Percentiles rank a stretch among this genome's conserved stretches.
Evolutionary conservation across 2,113 vertebrate genomes (phyloP).

Genomic region (Lophochroa leadbeateri): DNA sequence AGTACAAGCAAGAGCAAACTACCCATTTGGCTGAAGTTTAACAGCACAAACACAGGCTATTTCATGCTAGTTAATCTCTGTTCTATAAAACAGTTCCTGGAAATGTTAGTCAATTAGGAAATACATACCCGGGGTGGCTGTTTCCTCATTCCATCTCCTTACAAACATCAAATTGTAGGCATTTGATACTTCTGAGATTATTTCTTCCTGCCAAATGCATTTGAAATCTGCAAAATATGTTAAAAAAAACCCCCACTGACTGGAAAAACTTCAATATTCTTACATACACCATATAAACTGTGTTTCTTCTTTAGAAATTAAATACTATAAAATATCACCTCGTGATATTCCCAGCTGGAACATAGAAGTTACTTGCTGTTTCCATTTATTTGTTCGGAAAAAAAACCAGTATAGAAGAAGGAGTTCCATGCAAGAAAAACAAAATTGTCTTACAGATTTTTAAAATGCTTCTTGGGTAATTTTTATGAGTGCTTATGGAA

Average conservation of each 20-base stretch:
- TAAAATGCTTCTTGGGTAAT: not conserved
- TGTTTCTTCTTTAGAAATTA: not conserved
- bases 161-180: not conserved
- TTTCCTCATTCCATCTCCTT: not conserved
- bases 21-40: not conserved
- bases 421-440: not conserved
- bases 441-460: not conserved
- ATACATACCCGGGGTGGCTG: rapidly evolving
- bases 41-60: not conserved
- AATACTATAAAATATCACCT: not conserved
- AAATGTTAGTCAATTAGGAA: not conserved
- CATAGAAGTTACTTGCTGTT: not conserved
- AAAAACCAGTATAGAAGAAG: not conserved
- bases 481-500: not conserved
- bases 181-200: not conserved
- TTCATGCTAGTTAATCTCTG: not conserved
- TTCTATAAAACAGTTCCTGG: not conserved
- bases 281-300: not conserved
- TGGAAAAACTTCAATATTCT: rapidly evolving
- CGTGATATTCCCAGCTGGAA: not conserved
- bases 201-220: not conserved
- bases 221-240: not conserved
- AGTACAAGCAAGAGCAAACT: rapidly evolving
- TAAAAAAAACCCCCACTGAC: not conserved
- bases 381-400: not conserved